phyloP scores from a whole-genome alignment of 2,113 vertebrate genomes.

The Aptenodytes forsteri region DNA sequence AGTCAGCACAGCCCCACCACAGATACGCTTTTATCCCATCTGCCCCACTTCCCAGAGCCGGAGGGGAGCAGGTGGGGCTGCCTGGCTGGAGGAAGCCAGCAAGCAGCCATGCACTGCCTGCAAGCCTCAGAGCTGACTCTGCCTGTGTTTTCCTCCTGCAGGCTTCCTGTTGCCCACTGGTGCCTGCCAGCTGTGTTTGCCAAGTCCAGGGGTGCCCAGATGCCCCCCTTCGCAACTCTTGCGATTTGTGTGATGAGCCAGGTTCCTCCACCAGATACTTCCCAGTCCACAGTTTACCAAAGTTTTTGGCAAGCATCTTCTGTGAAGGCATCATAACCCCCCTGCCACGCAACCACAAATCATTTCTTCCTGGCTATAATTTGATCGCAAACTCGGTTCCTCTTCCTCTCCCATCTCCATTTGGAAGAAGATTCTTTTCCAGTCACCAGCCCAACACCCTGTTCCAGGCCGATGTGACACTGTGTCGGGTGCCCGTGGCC shows the following conservation, averaged over 20 bases:
- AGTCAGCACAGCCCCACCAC: background rate
- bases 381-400: background rate
- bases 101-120: background rate
- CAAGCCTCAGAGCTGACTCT: background rate
- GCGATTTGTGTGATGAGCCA: background rate
- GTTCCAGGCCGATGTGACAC: background rate
- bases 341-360: background rate
- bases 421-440: background rate
- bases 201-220: background rate
- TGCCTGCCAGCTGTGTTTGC: background rate
- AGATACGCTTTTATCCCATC: background rate
- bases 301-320: background rate
- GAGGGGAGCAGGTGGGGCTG: background rate
- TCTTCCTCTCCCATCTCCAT: background rate
- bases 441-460: background rate
- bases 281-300: background rate
- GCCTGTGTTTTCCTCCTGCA: background rate
- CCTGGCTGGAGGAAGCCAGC: background rate
- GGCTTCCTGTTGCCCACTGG: background rate
- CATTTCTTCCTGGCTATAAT: background rate
- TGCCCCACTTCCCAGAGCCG: rapidly evolving
- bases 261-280: background rate
- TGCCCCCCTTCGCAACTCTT: background rate
- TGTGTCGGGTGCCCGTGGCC: background rate
- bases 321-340: background rate